Evolutionary conservation across 2,113 vertebrate species (phyloP).

Genomic region (Archocentrus centrarchus): DNA sequence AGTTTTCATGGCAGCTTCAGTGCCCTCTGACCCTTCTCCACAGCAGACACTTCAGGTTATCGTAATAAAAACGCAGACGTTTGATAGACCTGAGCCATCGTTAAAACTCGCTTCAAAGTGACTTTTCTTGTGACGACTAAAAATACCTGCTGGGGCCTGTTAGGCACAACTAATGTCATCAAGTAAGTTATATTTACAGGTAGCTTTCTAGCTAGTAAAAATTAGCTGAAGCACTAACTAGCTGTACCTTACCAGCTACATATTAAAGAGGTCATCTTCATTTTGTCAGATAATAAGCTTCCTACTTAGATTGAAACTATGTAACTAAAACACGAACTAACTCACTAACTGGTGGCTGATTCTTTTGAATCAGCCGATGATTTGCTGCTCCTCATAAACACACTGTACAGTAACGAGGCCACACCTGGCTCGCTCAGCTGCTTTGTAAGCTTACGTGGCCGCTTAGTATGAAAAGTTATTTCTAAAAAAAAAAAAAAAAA

Average conservation of each 20-base stretch:
- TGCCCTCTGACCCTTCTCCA: neutral
- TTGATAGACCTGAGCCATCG: neutral
- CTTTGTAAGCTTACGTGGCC: neutral
- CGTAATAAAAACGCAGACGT: neutral
- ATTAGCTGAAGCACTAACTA: neutral
- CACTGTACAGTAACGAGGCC: slow-evolving; percentile 5
- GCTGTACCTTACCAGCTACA: neutral
- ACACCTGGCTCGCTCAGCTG: neutral
- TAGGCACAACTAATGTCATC: neutral
- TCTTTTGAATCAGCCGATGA: neutral
- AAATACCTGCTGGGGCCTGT: neutral
- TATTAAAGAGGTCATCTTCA: neutral
- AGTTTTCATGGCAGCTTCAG: neutral
- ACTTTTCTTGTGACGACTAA: neutral
- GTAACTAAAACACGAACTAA: neutral
- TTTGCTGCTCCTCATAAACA: slow-evolving; percentile 3
- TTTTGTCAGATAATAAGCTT: neutral
- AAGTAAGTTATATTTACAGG: neutral
- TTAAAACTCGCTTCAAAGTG: neutral
- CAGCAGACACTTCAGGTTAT: neutral
- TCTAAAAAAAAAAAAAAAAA: neutral
- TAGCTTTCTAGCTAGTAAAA: neutral
- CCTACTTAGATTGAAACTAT: neutral
- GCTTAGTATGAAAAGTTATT: neutral
- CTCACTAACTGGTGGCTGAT: slow-evolving; percentile 1